A percentile compares a stretch with the other conserved stretches of the same genome.
Conservation (phyloP, 2,888 invertebrate species). For the Ornithoptera priamus region DNA sequence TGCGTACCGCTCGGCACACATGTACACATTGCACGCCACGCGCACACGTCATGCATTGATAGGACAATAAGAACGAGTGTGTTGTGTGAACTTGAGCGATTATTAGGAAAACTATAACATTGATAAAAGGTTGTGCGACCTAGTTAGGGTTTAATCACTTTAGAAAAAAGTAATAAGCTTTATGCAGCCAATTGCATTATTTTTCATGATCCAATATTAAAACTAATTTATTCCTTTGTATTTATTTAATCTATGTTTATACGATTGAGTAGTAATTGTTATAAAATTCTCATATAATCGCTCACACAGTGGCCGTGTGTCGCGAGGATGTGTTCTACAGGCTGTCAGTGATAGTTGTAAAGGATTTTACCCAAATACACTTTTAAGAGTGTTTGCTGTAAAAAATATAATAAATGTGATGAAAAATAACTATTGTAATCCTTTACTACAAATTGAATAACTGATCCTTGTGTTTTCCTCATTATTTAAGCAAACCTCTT, state of each 20-base stretch:
- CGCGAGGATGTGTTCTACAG: constrained; percentile 21
- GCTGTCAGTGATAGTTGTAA: constrained; percentile 12
- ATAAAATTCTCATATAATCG: constrained; percentile 19
- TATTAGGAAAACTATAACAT: constrained; percentile 15
- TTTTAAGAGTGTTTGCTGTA: background rate
- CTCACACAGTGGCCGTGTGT: constrained; percentile 15
- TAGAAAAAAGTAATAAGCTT: background rate
- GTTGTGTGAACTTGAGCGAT: constrained; percentile 8
- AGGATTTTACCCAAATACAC: background rate
- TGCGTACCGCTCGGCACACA: constrained; percentile 1
- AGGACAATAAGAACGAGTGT: constrained; percentile 9
- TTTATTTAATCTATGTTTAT: background rate
- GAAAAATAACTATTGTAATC: no score
- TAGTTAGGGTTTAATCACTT: background rate
- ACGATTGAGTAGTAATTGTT: background rate
- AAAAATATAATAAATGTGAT: background rate
- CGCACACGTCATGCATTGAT: constrained; percentile 25
- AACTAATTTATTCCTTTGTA: background rate
- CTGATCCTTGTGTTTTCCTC: background rate
- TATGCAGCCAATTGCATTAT: background rate
- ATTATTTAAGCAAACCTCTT: no score
- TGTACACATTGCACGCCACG: background rate
- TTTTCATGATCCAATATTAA: background rate
- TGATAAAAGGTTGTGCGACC: background rate
- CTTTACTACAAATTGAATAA: background rate